A percentile compares a stretch with the other conserved stretches of the same genome.
Conservation (phyloP, 1,140 invertebrate species). For the Euwallacea fornicatus region DNA sequence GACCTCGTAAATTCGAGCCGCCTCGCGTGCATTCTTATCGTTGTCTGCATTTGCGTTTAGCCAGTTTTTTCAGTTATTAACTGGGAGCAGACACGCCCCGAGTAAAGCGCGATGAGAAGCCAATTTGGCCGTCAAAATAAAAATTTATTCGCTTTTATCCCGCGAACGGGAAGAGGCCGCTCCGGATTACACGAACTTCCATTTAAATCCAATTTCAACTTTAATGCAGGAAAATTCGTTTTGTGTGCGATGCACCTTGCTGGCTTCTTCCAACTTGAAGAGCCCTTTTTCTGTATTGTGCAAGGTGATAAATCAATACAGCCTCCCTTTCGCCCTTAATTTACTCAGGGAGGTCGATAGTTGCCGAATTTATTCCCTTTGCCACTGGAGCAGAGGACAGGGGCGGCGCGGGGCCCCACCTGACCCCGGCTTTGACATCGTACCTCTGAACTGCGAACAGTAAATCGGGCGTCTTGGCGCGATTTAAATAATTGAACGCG, state of each 20-base stretch:
- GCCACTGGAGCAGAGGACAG: too few relatives aligned
- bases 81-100: neutral
- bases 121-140: conserved; percentile 10
- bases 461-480: too few relatives aligned
- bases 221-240: conserved; percentile 8
- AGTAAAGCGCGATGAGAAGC: conserved; percentile 12
- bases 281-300: too few relatives aligned
- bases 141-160: conserved; percentile 15
- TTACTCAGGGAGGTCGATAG: too few relatives aligned
- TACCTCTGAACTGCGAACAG: too few relatives aligned
- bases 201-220: conserved; percentile 16
- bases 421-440: too few relatives aligned
- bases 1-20: neutral
- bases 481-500: too few relatives aligned
- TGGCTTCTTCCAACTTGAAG: too few relatives aligned
- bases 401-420: too few relatives aligned
- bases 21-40: conserved; percentile 3
- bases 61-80: conserved; percentile 10
- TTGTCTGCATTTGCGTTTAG: neutral
- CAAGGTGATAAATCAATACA: too few relatives aligned
- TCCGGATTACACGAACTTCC: conserved; percentile 15
- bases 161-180: conserved; percentile 12
- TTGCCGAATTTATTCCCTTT: too few relatives aligned
- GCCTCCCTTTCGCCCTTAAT: too few relatives aligned
- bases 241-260: neutral